Evolutionary conservation across 2,888 invertebrate species (phyloP).

Genomic region (Cinara cedri): DNA sequence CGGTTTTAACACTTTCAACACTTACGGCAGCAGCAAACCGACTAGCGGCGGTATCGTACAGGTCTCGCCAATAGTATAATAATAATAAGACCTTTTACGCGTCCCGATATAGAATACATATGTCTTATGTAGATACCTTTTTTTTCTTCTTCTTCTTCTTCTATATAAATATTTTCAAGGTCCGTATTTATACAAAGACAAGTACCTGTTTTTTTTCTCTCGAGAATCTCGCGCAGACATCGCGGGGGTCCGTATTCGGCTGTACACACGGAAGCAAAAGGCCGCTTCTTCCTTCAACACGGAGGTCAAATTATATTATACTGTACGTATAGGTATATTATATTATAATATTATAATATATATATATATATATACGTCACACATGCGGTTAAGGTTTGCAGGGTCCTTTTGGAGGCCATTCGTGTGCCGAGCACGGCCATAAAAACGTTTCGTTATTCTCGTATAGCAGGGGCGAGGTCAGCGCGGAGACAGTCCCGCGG

Average conservation of each 20-base stretch:
- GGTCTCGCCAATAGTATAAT: background rate
- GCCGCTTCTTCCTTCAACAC: constrained; percentile 39
- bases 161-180: background rate
- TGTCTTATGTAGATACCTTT: too few relatives aligned
- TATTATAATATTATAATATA: too few relatives aligned
- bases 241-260: constrained; percentile 7
- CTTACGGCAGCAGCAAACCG: background rate
- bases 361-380: background rate
- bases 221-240: background rate
- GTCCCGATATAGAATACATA: background rate
- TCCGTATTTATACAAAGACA: background rate
- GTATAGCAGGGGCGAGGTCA: background rate
- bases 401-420: constrained; percentile 43
- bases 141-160: too few relatives aligned
- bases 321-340: background rate
- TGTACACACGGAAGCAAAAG: constrained; percentile 26
- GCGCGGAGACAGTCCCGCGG: too few relatives aligned
- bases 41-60: background rate
- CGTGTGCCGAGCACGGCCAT: constrained; percentile 14
- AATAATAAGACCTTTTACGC: background rate
- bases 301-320: constrained; percentile 27
- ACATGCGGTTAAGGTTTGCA: background rate
- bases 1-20: background rate
- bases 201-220: background rate
- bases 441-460: constrained; percentile 25